Evolutionary conservation across 2,113 vertebrate genomes (phyloP).

Genomic region (Chlorodrepanis virens): DNA sequence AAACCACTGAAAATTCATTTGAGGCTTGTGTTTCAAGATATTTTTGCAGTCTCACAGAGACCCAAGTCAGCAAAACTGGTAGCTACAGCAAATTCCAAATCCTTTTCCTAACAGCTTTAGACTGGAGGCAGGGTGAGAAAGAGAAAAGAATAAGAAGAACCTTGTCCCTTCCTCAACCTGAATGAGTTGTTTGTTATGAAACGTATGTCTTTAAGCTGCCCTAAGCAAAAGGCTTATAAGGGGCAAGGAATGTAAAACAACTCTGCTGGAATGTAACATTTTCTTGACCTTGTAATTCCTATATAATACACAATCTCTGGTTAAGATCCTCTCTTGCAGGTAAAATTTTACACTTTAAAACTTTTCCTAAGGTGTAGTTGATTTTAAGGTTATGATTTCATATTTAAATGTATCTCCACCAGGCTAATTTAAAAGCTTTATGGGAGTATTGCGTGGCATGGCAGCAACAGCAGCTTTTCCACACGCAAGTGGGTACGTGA

Average conservation of each 20-base stretch:
- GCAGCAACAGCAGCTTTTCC: neutral
- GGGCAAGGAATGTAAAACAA: conserved; percentile 67
- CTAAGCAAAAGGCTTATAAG: conserved; percentile 64
- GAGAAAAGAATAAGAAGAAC: neutral
- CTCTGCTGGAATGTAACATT: conserved; percentile 69
- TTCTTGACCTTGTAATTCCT: conserved; percentile 62
- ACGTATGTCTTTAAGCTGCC: conserved; percentile 62
- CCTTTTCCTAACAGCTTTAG: neutral
- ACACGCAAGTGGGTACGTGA: accelerated
- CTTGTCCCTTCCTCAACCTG: conserved; percentile 23
- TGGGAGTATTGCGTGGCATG: neutral
- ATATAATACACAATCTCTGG: conserved; percentile 31
- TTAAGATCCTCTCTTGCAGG: neutral
- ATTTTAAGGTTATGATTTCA: neutral
- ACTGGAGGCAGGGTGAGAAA: neutral
- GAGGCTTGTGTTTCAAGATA: neutral
- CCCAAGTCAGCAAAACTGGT: accelerated
- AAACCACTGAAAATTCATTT: neutral
- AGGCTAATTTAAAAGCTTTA: neutral
- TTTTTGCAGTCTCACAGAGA: neutral
- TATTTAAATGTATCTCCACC: neutral
- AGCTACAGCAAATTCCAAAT: neutral
- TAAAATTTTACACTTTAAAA: conserved; percentile 28
- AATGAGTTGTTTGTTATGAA: conserved; percentile 60
- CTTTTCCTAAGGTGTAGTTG: neutral